phyloP scores from a whole-genome alignment of 2,797 vertebrate species.

The Distichodus sexfasciatus region DNA sequence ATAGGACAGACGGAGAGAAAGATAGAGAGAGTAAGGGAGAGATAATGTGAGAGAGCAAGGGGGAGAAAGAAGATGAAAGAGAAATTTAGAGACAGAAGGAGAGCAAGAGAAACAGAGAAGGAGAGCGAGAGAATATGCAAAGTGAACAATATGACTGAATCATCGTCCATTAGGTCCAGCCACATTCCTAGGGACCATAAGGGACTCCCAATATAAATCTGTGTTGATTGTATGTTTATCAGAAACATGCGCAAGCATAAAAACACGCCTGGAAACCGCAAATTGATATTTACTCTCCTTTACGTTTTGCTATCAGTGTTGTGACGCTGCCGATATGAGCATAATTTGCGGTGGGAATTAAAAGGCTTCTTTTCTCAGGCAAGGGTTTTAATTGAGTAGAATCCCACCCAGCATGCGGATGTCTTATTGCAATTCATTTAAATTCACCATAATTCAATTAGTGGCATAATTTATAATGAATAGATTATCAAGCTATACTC shows the following conservation, averaged over 20 bases:
- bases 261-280: neutral
- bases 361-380: slow-evolving; percentile 56
- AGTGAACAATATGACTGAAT: neutral
- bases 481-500: slow-evolving; percentile 49
- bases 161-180: too few relatives aligned
- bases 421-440: slow-evolving; percentile 62
- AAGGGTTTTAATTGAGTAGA: slow-evolving; percentile 54
- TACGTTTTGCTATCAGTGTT: slow-evolving; percentile 2
- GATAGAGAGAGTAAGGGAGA: neutral
- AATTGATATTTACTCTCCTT: neutral
- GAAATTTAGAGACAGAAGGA: neutral
- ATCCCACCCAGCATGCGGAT: slow-evolving; percentile 59
- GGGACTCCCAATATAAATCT: neutral
- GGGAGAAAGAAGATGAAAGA: slow-evolving; percentile 3
- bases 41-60: slow-evolving; percentile 12
- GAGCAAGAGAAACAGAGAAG: neutral
- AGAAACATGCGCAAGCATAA: neutral
- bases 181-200: too few relatives aligned
- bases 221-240: neutral
- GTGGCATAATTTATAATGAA: slow-evolving; percentile 61
- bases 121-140: neutral
- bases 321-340: slow-evolving; percentile 48
- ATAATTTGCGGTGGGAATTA: slow-evolving; percentile 61
- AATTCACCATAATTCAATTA: slow-evolving; percentile 61
- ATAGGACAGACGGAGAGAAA: slow-evolving; percentile 9